Conservation (phyloP, 2,113 vertebrate genomes). For the Chrysochloris asiatica region DNA sequence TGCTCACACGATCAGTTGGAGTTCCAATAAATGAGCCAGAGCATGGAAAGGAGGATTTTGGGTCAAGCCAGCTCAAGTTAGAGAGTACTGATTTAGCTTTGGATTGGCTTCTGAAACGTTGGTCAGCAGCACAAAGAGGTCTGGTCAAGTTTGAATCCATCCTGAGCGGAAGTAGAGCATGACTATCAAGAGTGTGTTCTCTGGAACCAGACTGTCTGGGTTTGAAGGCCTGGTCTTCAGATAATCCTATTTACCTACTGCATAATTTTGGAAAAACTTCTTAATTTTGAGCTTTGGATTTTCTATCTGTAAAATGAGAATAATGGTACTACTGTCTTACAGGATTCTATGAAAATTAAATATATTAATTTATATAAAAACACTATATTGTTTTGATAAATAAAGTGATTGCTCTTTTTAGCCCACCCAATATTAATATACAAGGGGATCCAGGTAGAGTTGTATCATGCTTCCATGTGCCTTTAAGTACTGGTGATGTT, state of each 20-base stretch:
- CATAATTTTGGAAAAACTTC: not conserved
- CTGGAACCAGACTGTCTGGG: not conserved
- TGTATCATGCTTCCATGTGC: not conserved
- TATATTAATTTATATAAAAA: not conserved
- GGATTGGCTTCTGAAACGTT: not conserved
- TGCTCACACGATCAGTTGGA: not conserved
- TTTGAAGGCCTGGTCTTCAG: not conserved
- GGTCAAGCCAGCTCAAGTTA: not conserved
- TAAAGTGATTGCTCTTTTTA: not conserved
- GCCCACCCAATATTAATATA: not conserved
- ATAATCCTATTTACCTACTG: not conserved
- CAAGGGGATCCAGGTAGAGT: not conserved
- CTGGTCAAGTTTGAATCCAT: not conserved
- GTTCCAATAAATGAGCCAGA: not conserved
- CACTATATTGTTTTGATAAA: fast-evolving
- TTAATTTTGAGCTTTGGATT: not conserved
- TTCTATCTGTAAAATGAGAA: not conserved
- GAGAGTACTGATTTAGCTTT: not conserved
- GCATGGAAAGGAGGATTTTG: not conserved
- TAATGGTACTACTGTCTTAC: not conserved
- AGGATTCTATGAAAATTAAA: not conserved
- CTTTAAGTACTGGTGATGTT: not conserved
- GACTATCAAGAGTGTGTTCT: not conserved
- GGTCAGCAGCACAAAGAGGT: not conserved
- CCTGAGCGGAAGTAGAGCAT: not conserved